Percentiles rank a stretch among this genome's conserved stretches.
Conservation (phyloP, 2,113 vertebrate species). For the Ivindomyrus marchei region DNA sequence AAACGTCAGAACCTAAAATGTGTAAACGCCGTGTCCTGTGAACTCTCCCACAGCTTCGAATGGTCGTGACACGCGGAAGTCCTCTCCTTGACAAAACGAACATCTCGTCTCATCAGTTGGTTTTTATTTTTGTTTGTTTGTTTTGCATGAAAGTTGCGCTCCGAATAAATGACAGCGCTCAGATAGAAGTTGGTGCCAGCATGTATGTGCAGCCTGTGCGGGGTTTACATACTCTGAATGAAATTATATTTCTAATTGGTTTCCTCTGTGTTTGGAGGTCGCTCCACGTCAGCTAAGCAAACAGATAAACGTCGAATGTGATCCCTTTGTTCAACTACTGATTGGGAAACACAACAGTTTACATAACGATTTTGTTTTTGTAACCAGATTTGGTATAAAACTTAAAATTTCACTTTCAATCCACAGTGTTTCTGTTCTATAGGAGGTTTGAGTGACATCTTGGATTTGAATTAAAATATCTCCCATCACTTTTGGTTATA, state of each 20-base stretch:
- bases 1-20: background rate
- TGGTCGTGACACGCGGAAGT: background rate
- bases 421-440: background rate
- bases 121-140: background rate
- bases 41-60: background rate
- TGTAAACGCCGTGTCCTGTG: background rate
- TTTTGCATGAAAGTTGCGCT: background rate
- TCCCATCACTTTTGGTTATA: background rate
- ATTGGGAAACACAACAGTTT: background rate
- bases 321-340: background rate
- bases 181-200: background rate
- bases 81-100: background rate
- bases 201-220: background rate
- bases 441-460: background rate
- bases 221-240: background rate
- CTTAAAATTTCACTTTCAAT: background rate
- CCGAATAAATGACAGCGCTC: background rate
- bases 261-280: slow-evolving; percentile 30
- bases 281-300: slow-evolving; percentile 33
- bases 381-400: background rate
- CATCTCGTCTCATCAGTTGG: background rate
- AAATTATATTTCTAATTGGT: background rate
- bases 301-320: slow-evolving; percentile 30
- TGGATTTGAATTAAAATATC: background rate
- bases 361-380: background rate